Evolutionary conservation across 2,113 vertebrate genomes (phyloP), one percentile per base, ranked within the genome.

Genomic region (Climacteris rufus): DNA sequence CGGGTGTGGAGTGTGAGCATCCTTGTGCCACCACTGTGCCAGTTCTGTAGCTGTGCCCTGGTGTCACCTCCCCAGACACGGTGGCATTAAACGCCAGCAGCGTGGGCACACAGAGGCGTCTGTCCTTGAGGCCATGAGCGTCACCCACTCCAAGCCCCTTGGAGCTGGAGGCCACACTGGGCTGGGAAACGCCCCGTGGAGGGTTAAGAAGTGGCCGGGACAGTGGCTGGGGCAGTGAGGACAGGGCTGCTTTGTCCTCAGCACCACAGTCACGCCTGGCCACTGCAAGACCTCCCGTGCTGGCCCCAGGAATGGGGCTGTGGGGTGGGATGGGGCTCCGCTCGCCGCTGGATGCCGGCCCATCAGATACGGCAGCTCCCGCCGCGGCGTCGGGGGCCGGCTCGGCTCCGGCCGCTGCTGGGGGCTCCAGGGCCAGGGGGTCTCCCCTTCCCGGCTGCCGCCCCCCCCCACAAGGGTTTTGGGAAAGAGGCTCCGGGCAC

Each of bases 361-460:
- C 93, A 96, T 94, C 94, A 91, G 94, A 94, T 94, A 84, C 2
- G 4, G 81, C 74, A 10, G 75, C 59, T 94, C 94, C 66, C 30
- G 50, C 90, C 3, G 8, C 10, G 1, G 66, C 13, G 28, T 13
- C 6, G 23, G 79, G 76, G 87, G 74, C 85, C 22, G 4, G 20
- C 69, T 70, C 19, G 0, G 82, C 70, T 66, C 85, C 2, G 5
- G 27, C 11, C 4, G 5, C 63, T 39, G 37, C 64, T 24, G 2
- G 81, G 30, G 49, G 47, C 40, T 85, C 50, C 2, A 1, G 17
- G 22, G 40, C 3, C 10, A 11, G 80, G 74, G 72, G 71, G 61
- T 83, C 52, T 77, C 86, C 76, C 61, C 31, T 56, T 95, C 75
- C 86, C 24, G 10, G 42, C 57, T 3, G 37, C 69, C 61, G 1